Evolutionary conservation across 1,140 invertebrate genomes (phyloP), one percentile per base, ranked within the genome.

Genomic region (Pseudachorutes palmiensis): DNA sequence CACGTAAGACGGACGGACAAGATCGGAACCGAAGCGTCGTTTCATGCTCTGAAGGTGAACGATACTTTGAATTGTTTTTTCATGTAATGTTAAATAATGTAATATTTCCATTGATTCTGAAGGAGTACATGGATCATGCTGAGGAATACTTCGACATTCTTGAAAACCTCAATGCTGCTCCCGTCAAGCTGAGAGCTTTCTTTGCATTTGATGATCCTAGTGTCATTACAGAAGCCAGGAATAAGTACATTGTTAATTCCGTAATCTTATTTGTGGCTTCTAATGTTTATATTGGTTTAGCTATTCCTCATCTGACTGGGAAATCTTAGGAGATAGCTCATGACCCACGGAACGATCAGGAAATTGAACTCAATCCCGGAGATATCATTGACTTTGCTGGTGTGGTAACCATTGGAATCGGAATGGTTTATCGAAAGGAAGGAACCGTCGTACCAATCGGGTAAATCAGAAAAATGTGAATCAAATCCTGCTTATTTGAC

Each of bases 331-430:
- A 93, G 5, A 80, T 89, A 68, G 79, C 85, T 62, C 91, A 94
- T 76, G 80, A 82, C 45, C 81, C 87, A 1, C 80, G 82, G 72
- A 80, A 78, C 36, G 76, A 79, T 26, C 83, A 85, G 26, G 90
- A 94, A 79, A 85, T 95, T 66, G 84, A 86, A 67, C 76, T 96
- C 30, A 66, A 78, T 79, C 81, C 83, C 1, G 92, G 92, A 1
- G 94, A 98, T 78, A 76, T 88, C 1, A 83, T 98, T 45, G 92
- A 92, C 30, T 88, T 97, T 24, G 90, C 91, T 14, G 95, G n/a
- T n/a, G n/a, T n/a, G n/a, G 94, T 14, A 98, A 98, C 79, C 95
- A 98, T 76, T 98, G 95, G 95, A n/a, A n/a, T n/a, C n/a, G n/a
- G n/a, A 87, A 98, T 77, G 95, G 95, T 61, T 96, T 86, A 75